phyloP scores from a whole-genome alignment of 2,797 vertebrate genomes.

The Todus mexicanus region DNA sequence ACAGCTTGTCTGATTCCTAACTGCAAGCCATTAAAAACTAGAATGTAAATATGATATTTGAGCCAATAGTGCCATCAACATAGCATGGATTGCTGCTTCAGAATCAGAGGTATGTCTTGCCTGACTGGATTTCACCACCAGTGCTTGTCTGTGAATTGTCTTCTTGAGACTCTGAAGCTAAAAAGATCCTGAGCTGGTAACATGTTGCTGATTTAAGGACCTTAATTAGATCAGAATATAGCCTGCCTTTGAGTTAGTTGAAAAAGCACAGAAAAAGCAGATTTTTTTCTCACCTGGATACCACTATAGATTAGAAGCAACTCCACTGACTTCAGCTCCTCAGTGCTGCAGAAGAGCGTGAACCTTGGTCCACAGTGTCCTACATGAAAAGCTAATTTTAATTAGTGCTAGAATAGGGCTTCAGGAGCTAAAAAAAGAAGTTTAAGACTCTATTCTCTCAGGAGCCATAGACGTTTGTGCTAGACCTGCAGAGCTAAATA shows the following conservation, averaged over 20 bases:
- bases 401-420: neutral
- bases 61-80: slow-evolving; percentile 32
- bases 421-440: neutral
- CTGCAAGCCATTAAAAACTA: slow-evolving; percentile 46
- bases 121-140: slow-evolving; percentile 45
- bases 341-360: fast-evolving
- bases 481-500: neutral
- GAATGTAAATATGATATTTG: slow-evolving; percentile 54
- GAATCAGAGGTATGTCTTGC: slow-evolving; percentile 23
- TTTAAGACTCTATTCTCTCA: neutral
- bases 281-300: neutral
- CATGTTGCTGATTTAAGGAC: neutral
- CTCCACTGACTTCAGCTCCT: neutral
- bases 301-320: neutral
- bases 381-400: neutral
- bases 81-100: neutral
- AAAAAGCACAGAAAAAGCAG: neutral
- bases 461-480: neutral
- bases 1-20: slow-evolving; percentile 42
- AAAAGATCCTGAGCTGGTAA: neutral
- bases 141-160: neutral
- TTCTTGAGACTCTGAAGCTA: neutral
- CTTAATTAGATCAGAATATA: neutral
- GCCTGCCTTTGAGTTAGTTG: neutral
- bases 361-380: neutral